Conservation (phyloP, 30 jellyfish, hydroid and myxozoan genomes). For the Aurelia aurita region DNA sequence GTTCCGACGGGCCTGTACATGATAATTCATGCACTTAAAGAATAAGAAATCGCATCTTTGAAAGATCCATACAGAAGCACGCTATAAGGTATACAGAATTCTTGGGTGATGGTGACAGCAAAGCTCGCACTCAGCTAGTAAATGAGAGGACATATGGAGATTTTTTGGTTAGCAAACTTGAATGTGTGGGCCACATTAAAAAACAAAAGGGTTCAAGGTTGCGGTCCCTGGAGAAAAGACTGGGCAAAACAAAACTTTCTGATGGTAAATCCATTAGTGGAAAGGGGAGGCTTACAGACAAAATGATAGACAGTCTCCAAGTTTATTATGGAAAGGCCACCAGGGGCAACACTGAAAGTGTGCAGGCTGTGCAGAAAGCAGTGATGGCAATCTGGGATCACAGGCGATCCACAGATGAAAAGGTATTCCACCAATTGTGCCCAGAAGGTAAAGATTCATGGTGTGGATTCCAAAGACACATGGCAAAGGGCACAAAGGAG, state of each 20-base stretch:
- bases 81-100: background rate
- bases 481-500: background rate
- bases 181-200: no score
- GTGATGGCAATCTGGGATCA: slow-evolving; percentile 8
- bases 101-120: slow-evolving; percentile 28
- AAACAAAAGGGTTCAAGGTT: background rate
- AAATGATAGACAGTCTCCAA: slow-evolving; percentile 8
- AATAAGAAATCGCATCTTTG: no score
- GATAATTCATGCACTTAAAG: no score
- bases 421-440: slow-evolving; percentile 1
- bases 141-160: slow-evolving; percentile 8
- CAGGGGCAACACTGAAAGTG: background rate
- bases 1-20: no score
- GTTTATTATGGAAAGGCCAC: slow-evolving; percentile 31
- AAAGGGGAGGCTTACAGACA: background rate
- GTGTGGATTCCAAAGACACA: slow-evolving; percentile 21
- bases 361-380: background rate
- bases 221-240: background rate
- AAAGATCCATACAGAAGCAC: slow-evolving; percentile 2
- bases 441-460: slow-evolving; percentile 13
- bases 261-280: slow-evolving; percentile 8
- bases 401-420: background rate
- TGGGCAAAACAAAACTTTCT: background rate
- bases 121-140: background rate
- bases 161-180: background rate